Percentiles rank a stretch among this genome's conserved stretches.
These are phyloP conservation scores for Xiphias gladius DNA, from an alignment of 2,113 vertebrate species.

Conservation along the genomic window DNA sequence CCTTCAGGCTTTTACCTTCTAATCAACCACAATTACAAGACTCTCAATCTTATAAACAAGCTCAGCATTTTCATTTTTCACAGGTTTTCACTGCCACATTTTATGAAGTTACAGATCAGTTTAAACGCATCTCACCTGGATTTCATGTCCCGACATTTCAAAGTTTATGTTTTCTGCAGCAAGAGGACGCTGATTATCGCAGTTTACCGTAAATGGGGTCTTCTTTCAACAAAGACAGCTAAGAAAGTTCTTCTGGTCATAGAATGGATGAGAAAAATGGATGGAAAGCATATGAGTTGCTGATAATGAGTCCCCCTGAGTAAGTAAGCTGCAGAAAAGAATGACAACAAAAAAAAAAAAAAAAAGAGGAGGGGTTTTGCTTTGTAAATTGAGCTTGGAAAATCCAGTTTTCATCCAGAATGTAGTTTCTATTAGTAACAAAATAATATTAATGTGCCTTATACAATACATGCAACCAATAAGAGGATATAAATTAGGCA, in stretches of 20 bases:
- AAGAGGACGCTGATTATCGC: background rate
- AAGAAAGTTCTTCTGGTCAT: background rate
- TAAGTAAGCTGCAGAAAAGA: background rate
- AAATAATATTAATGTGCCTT: background rate
- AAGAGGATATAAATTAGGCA: background rate
- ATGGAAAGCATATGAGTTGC: background rate
- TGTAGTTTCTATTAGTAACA: background rate
- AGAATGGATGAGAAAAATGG: background rate
- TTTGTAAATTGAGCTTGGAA: background rate
- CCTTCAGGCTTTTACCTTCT: constrained; percentile 18
- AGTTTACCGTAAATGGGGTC: background rate
- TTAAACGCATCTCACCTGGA: constrained; percentile 8
- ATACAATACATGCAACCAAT: background rate
- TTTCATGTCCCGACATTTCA: background rate
- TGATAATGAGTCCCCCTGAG: background rate
- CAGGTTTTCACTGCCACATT: background rate
- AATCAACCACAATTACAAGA: constrained; percentile 26
- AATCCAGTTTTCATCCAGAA: background rate
- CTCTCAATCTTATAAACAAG: background rate
- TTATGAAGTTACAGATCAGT: background rate
- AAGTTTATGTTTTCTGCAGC: background rate
- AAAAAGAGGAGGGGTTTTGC: background rate
- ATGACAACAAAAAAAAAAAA: background rate
- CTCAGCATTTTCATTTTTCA: background rate
- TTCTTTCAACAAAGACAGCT: background rate